Evolutionary conservation across 2,797 vertebrate genomes (phyloP), one percentile per base, ranked within the genome.

Genomic region (Aeoliscus strigatus): DNA sequence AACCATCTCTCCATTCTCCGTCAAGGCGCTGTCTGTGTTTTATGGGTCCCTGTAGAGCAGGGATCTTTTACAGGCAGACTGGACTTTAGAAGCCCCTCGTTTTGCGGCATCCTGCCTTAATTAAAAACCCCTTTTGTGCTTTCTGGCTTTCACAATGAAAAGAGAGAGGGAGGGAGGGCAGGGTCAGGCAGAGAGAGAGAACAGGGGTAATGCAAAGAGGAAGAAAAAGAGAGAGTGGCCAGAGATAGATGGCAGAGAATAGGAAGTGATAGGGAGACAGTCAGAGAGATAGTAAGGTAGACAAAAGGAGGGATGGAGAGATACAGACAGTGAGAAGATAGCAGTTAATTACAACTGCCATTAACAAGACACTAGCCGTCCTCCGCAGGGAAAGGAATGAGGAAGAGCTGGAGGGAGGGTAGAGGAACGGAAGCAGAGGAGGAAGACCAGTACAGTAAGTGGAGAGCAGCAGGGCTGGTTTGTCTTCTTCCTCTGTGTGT

Each of bases 271-370:
- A 81, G 70, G 54, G 47, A 74, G 70, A 80, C 65, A 69, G 81
- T 65, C 68, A 74, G 69, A 80, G 71, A 79, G 79, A 83, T 74
- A 77, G 62, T 74, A 60, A 64, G 71, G 80, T 84, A 90, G 89
- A 82, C 81, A 82, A 81, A 79, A 45, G 52, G 48, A 77, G 38
- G 77, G 77, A 80, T 76, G 65, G 63, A 77, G 60, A 75, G 79
- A 82, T 79, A 83, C 57, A 57, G 91, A 91, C 87, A 81, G 81
- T 86, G 80, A 87, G 90, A 89, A 91, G 87, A 89, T 88, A 91
- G 90, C 90, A 90, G 89, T 95, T 94, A 93, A 96, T 96, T 94
- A 92, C 87, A 85, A 63, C 75, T 52, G 88, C 90, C 90, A 91
- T 95, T 94, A 94, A 90, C 86, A 87, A 81, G 86, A 86, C 88